These are phyloP conservation scores for Dasypogon diadema DNA, from an alignment of 2,888 invertebrate genomes.

Conservation along the genomic window DNA sequence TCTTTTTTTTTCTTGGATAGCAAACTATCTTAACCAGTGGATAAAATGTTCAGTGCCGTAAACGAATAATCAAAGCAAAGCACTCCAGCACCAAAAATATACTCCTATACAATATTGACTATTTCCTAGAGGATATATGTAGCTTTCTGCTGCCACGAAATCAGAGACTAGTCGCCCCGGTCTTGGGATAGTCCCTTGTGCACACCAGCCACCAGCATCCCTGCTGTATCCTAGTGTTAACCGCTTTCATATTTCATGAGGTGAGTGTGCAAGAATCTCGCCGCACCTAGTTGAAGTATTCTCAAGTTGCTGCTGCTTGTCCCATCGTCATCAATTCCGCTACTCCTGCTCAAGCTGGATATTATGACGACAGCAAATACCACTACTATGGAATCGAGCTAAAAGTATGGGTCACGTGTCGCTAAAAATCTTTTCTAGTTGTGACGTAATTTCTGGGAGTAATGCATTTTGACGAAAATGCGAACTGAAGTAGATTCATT, in stretches of 20 bases:
- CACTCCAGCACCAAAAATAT: no score
- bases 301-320: background rate
- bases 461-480: conserved; percentile 34
- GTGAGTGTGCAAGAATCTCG: background rate
- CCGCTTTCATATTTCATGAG: conserved; percentile 10
- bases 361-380: background rate
- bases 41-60: background rate
- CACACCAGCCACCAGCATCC: no score
- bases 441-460: conserved; percentile 15
- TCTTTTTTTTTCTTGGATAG: conserved; percentile 9
- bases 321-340: background rate
- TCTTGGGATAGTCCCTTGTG: no score
- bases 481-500: conserved; percentile 16
- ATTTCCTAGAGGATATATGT: no score
- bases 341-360: background rate
- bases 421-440: background rate
- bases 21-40: no score
- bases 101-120: no score
- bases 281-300: background rate
- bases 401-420: background rate
- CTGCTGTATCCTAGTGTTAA: no score
- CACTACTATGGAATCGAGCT: background rate
- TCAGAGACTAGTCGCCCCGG: no score
- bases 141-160: no score
- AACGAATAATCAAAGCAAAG: no score